A percentile compares a stretch with the other conserved stretches of the same genome.
Conservation (phyloP, 2,113 vertebrate genomes). For the Gambusia affinis region DNA sequence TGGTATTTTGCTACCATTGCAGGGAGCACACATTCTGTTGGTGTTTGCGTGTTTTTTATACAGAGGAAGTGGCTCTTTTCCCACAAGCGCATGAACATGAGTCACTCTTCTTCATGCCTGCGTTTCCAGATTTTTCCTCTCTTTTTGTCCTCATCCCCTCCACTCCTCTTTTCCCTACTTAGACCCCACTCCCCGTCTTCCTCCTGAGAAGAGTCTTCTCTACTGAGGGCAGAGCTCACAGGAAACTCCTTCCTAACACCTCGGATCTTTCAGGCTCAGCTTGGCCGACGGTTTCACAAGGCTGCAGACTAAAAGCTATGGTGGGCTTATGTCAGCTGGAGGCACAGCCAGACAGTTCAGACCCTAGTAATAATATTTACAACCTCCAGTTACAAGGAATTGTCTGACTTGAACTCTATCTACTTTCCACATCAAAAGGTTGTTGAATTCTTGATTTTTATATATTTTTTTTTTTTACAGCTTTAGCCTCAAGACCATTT, state of each 20-base stretch:
- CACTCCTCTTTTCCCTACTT: slow-evolving; percentile 1
- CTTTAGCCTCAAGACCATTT: neutral
- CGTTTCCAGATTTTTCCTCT: slow-evolving; percentile 68
- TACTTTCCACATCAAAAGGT: neutral
- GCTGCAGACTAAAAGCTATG: slow-evolving; percentile 39
- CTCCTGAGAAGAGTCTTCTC: slow-evolving; percentile 26
- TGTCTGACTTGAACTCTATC: neutral
- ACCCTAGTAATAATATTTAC: neutral
- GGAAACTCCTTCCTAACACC: slow-evolving; percentile 60
- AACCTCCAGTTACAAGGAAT: slow-evolving; percentile 1
- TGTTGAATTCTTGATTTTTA: slow-evolving; percentile 3
- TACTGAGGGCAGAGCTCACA: slow-evolving; percentile 50
- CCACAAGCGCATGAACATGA: slow-evolving; percentile 75
- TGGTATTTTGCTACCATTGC: neutral
- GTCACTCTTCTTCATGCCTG: slow-evolving; percentile 64
- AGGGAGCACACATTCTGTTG: slow-evolving; percentile 33
- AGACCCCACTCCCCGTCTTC: neutral
- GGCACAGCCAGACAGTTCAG: slow-evolving; percentile 4
- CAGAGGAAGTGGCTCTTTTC: slow-evolving; percentile 73
- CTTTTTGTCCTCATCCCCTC: slow-evolving; percentile 46
- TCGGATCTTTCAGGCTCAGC: slow-evolving; percentile 57
- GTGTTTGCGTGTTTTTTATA: slow-evolving; percentile 45
- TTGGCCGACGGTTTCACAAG: slow-evolving; percentile 18
- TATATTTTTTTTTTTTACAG: slow-evolving; percentile 8
- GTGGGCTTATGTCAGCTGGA: slow-evolving; percentile 16